Base-by-base conservation (phyloP, 2,113 vertebrate species). In the Myrmecophaga tridactyla region DNA sequence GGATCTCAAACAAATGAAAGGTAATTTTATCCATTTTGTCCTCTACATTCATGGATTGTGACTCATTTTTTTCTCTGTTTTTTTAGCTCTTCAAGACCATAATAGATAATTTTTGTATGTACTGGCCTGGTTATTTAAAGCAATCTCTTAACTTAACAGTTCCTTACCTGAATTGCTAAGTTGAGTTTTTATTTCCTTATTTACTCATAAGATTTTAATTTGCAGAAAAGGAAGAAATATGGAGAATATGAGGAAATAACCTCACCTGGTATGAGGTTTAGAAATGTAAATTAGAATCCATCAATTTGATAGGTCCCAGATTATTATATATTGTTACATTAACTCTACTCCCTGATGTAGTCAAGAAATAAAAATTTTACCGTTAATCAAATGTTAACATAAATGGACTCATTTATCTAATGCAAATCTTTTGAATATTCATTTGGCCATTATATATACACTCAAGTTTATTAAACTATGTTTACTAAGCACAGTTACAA, bases 181-280 rank as follows among this genome's bases (percentile, higher is more conserved):
- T 84, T 43, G 60, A 41, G 27, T n/a, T 90, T 96, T 96, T 96
- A 43, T 83, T 92, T 87, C 36, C 31, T 92, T 60, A 31, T 90
- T 48, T 88, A 31, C n/a, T 86, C n/a, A n/a, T 46, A 93, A 69
- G 58, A 77, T 95, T 72, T 77, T 67, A 8, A 73, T 90, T 85
- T 90, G 21, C 88, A 67, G 72, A 63, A 39, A 70, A 80, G 39
- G 23, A 86, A 23, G 31, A 65, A 23, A 72, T 36, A 46, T 39
- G 46, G 77, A 67, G 48, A 51, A 83, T 29, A 58, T 48, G 29
- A 73, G 29, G 29, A 87, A 78, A 60, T 89, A 73, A 41, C 48
- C 48, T 58, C 84, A n/a, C 41, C 31, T 78, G 39, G 0, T 93
- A 29, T 90, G 69, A 39, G 34, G 20, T 15, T 75, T 86, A 87